phyloP scores from a whole-genome alignment of 2,797 vertebrate genomes.

The Ispidina picta region DNA sequence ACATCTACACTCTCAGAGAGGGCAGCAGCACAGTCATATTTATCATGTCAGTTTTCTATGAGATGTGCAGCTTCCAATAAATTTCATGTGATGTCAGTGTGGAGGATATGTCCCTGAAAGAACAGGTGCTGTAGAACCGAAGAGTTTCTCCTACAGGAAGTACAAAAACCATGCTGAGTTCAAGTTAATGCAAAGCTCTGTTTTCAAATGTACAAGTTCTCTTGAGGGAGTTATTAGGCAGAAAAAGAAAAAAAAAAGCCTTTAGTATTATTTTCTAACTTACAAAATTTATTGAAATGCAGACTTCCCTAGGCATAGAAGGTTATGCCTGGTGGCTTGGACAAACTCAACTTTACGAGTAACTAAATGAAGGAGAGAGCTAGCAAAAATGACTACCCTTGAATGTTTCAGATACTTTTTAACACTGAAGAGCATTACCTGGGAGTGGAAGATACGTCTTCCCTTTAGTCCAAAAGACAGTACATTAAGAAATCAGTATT shows the following conservation, averaged over 20 bases:
- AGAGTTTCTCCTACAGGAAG: background rate
- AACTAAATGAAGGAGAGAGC: background rate
- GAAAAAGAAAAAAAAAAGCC: background rate
- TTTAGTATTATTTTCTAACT: background rate
- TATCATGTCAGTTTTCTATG: conserved; percentile 28
- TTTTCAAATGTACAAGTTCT: background rate
- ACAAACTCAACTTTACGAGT: background rate
- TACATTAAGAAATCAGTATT: background rate
- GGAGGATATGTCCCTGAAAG: background rate
- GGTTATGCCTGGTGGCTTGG: background rate
- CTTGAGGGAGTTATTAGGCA: background rate
- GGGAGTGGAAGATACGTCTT: background rate
- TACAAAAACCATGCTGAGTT: background rate
- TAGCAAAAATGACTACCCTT: background rate
- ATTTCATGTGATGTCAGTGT: background rate
- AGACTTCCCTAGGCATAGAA: background rate
- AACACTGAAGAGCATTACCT: background rate
- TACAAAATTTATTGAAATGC: background rate
- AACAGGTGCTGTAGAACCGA: background rate
- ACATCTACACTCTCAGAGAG: background rate
- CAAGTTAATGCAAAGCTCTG: background rate
- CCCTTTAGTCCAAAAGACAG: background rate
- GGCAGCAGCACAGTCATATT: background rate
- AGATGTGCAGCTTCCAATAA: conserved; percentile 12
- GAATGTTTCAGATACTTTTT: background rate